These are phyloP conservation scores for Caenorhabditis elegans DNA, from an alignment of 1,140 invertebrate species.

Conservation along the genomic window WBcel235 BX284603.4:9573001-9573500, in stretches of 20 bases:
- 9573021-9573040: constrained; percentile 45
- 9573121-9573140: not conserved
- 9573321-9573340: constrained; percentile 3
- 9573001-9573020: constrained; percentile 44
- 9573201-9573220: not conserved
- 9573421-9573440: not conserved
- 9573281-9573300: not conserved
- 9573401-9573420: not conserved
- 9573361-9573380: not conserved
- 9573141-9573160: no score
- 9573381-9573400: not conserved
- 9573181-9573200: not conserved
- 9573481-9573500: not conserved
- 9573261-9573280: not conserved
- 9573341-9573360: constrained; percentile 2
- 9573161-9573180: no score
- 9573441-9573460: not conserved
- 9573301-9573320: constrained; percentile 7
- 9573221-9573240: not conserved
- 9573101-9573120: constrained; percentile 27
- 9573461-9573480: not conserved
- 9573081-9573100: constrained; percentile 33
- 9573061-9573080: constrained; percentile 47
- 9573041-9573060: constrained; percentile 44
- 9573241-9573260: not conserved